Conservation (phyloP, 53 echinoderm and acorn worm species). For the Holothuria scabra region DNA sequence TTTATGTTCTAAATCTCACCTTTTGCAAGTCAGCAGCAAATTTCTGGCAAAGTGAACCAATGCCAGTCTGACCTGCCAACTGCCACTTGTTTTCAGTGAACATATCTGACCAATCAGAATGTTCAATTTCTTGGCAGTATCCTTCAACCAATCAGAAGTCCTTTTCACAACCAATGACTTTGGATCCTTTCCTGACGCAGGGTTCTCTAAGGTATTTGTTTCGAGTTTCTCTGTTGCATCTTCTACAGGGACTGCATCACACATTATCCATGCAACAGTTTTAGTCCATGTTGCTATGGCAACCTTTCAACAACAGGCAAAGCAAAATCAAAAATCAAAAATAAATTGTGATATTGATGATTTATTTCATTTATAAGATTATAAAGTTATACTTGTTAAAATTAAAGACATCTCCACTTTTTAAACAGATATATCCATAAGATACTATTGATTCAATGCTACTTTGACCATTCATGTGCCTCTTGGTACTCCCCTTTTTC, state of each 20-base stretch:
- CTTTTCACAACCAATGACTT: conserved; percentile 50
- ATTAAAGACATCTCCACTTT: too few relatives aligned
- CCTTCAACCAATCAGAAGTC: conserved; percentile 73
- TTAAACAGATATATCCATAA: too few relatives aligned
- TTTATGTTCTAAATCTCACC: conserved; percentile 47
- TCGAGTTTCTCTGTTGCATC: conserved; percentile 37
- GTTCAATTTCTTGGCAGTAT: conserved; percentile 81
- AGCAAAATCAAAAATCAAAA: conserved; percentile 1
- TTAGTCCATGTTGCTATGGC: conserved; percentile 78
- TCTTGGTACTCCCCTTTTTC: too few relatives aligned
- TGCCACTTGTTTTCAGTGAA: conserved; percentile 65
- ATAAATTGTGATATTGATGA: too few relatives aligned
- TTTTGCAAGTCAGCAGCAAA: conserved; percentile 72
- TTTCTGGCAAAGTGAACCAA: conserved; percentile 75
- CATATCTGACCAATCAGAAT: conserved; percentile 82
- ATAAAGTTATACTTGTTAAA: too few relatives aligned
- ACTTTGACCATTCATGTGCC: too few relatives aligned
- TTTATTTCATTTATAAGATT: too few relatives aligned
- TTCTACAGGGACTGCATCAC: conserved; percentile 50
- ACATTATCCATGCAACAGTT: conserved; percentile 85
- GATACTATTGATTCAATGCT: too few relatives aligned
- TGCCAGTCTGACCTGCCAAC: conserved; percentile 84
- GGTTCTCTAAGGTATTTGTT: not conserved
- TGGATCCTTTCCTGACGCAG: conserved; percentile 8
- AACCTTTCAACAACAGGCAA: conserved; percentile 38